Evolutionary conservation across 2,888 invertebrate genomes (phyloP).

Genomic region (Anticlea derivata): DNA sequence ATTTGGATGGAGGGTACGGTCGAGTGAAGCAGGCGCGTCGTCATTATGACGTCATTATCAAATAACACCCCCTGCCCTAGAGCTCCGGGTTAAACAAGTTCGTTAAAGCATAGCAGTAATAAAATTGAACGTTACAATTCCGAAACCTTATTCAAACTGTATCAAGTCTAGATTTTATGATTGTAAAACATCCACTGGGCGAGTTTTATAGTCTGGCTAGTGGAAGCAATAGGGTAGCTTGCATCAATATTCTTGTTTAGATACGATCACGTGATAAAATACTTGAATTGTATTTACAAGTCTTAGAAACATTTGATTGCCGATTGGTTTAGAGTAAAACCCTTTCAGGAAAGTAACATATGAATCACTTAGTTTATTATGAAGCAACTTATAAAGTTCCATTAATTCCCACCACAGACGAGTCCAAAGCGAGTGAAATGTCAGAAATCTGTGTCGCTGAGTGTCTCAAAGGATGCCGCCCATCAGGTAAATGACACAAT

Average conservation of each 20-base stretch:
- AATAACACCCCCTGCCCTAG: conserved; percentile 30
- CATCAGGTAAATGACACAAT: conserved; percentile 40
- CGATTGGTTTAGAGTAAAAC: too few species aligned
- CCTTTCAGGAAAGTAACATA: too few species aligned
- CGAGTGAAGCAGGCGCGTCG: conserved; percentile 36
- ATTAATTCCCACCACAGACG: conserved; percentile 19
- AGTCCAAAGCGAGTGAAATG: conserved; percentile 26
- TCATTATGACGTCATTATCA: conserved; percentile 48
- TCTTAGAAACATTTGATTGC: too few species aligned
- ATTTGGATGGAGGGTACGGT: too few species aligned
- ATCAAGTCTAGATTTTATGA: conserved; percentile 8
- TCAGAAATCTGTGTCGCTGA: conserved; percentile 27
- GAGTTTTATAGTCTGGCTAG: background rate
- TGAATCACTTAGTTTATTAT: too few species aligned
- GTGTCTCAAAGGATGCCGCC: conserved; percentile 30
- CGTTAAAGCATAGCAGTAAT: too few species aligned
- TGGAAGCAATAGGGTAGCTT: background rate
- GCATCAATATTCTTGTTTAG: background rate
- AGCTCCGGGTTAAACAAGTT: background rate
- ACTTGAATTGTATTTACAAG: too few species aligned
- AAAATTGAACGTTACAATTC: conserved; percentile 11
- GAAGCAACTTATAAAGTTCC: conserved; percentile 11
- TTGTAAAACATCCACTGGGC: conserved; percentile 4
- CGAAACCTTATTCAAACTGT: background rate
- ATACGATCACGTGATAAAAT: too few species aligned